A percentile compares a stretch with the other conserved stretches of the same genome.
These are phyloP conservation scores for Mythimna vitellina DNA, from an alignment of 2,888 invertebrate species.

Conservation along the genomic window DNA sequence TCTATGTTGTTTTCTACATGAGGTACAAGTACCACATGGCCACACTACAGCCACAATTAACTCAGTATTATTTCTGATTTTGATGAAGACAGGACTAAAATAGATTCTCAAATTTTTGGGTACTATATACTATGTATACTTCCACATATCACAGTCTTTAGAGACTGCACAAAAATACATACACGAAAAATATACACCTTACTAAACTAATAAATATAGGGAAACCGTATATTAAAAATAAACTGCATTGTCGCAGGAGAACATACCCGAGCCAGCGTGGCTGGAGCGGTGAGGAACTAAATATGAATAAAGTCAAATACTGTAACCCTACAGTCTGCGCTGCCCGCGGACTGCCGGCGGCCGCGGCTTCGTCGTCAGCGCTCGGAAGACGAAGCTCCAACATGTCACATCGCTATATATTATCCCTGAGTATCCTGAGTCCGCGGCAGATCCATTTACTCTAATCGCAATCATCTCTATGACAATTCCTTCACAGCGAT, in stretches of 20 bases:
- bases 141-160: constrained; percentile 46
- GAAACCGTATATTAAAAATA: constrained; percentile 66
- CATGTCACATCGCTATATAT: constrained; percentile 13
- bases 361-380: neutral
- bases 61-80: constrained; percentile 45
- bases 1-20: constrained; percentile 30
- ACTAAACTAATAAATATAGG: constrained; percentile 67
- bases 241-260: constrained; percentile 65
- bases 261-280: constrained; percentile 56
- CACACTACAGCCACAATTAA: constrained; percentile 25
- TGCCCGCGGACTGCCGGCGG: constrained; percentile 30
- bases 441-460: constrained; percentile 37
- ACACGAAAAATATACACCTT: constrained; percentile 71
- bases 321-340: constrained; percentile 69
- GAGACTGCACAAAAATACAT: constrained; percentile 59
- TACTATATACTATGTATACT: constrained; percentile 47
- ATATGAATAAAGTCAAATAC: constrained; percentile 81
- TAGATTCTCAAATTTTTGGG: constrained; percentile 43
- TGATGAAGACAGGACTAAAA: constrained; percentile 42
- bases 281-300: constrained; percentile 77
- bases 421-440: constrained; percentile 30
- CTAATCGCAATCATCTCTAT: constrained; percentile 52
- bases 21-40: constrained; percentile 31
- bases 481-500: constrained; percentile 62
- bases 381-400: constrained; percentile 17